A percentile compares a stretch with the other conserved stretches of the same genome.
Evolutionary conservation across 2,113 vertebrate genomes (phyloP).

Genomic region (Sapajus apella): DNA sequence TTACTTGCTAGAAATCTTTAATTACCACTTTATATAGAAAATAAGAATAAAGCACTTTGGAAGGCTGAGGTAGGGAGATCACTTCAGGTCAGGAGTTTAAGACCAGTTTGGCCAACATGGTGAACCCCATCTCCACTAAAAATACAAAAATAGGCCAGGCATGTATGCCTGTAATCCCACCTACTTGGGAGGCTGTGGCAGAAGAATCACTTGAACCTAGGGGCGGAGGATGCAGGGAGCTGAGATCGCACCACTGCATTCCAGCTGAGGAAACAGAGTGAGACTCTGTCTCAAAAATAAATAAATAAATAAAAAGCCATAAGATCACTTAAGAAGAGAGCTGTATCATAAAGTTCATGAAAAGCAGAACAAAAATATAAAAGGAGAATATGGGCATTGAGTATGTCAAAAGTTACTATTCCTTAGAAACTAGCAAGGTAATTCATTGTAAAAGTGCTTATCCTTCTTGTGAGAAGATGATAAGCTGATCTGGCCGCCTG

Average conservation of each 20-base stretch:
- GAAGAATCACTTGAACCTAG: too few species aligned
- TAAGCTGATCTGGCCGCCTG: neutral
- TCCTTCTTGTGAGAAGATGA: neutral
- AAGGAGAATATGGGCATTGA: neutral
- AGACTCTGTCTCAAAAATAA: too few species aligned
- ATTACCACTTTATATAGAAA: neutral
- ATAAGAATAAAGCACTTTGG: neutral
- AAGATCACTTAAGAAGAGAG: conserved; percentile 4
- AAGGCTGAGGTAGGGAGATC: too few species aligned
- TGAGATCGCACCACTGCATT: too few species aligned
- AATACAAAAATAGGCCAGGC: too few species aligned
- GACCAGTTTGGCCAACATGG: too few species aligned
- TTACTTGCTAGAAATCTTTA: conserved; percentile 39
- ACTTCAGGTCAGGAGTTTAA: too few species aligned
- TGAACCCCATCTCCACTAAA: too few species aligned
- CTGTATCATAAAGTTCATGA: conserved; percentile 1
- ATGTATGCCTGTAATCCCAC: too few species aligned
- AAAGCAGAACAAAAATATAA: conserved; percentile 29
- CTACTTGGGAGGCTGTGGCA: too few species aligned
- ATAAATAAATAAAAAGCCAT: neutral
- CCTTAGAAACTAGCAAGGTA: neutral
- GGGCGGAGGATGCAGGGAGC: too few species aligned
- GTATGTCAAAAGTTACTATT: neutral
- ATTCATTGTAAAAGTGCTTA: neutral
- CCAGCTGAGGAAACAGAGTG: too few species aligned